Evolutionary conservation across 2,113 vertebrate species (phyloP).

Genomic region (Tychaedon coryphoeus): DNA sequence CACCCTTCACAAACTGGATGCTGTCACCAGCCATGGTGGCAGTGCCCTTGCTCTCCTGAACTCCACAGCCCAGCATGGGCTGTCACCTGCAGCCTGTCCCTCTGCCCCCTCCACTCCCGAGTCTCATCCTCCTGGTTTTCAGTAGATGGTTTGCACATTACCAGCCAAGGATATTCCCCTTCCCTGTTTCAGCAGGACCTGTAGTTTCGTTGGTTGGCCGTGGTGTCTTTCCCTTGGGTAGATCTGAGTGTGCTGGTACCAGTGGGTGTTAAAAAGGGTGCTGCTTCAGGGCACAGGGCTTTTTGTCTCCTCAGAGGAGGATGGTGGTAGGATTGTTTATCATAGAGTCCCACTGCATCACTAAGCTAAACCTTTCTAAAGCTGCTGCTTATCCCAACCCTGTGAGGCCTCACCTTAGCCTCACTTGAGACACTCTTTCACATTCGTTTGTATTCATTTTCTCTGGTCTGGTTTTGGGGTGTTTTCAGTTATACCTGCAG

Average conservation of each 20-base stretch:
- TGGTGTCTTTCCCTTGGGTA: background rate
- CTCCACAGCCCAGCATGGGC: accelerated
- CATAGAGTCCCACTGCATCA: background rate
- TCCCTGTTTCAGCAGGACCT: background rate
- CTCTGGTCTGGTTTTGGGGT: background rate
- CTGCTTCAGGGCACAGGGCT: accelerated
- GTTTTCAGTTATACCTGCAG: background rate
- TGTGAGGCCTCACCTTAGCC: background rate
- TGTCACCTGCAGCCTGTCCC: background rate
- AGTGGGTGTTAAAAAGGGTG: background rate
- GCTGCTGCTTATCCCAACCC: background rate
- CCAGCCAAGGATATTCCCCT: background rate
- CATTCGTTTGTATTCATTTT: background rate
- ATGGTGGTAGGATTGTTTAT: background rate
- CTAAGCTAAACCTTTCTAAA: background rate
- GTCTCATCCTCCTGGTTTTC: background rate
- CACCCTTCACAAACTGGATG: background rate
- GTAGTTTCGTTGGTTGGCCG: accelerated
- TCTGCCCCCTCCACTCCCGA: background rate
- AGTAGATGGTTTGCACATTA: background rate
- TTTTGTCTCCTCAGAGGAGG: background rate
- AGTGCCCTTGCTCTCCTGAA: background rate
- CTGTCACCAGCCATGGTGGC: background rate
- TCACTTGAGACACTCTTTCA: background rate
- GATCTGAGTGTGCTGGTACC: background rate